Conservation (phyloP, 2,113 vertebrate genomes). For the Suncus etruscus region DNA sequence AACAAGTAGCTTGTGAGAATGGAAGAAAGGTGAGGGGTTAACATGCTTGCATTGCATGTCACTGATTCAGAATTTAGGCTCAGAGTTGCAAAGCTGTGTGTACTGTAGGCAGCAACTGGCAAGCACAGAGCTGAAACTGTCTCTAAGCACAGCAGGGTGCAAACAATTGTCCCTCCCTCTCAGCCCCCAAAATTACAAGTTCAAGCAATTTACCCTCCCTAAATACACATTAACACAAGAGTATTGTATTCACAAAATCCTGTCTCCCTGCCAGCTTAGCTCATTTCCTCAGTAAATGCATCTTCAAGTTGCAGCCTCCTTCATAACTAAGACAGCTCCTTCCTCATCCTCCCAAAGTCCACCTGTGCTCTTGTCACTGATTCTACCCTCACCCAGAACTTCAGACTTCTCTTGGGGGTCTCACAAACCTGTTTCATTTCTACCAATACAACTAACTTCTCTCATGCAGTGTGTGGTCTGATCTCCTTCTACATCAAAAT, state of each 20-base stretch:
- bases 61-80: background rate
- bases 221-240: background rate
- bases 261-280: background rate
- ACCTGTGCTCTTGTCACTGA: no score
- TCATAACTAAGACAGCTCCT: background rate
- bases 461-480: background rate
- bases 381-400: background rate
- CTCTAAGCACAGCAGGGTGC: background rate
- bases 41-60: background rate
- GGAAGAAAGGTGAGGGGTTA: background rate
- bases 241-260: background rate
- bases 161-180: background rate
- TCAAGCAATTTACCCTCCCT: background rate
- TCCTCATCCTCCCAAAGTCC: background rate
- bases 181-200: background rate
- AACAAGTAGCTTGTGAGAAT: background rate
- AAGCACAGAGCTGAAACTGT: background rate
- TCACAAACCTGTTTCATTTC: background rate
- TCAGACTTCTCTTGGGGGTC: background rate
- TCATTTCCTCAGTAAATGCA: background rate
- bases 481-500: background rate
- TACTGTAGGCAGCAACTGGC: background rate
- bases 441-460: no score
- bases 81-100: background rate
- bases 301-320: background rate